These are phyloP conservation scores for Cephus runcator DNA, from an alignment of 2,888 invertebrate species.

Conservation along the genomic window DNA sequence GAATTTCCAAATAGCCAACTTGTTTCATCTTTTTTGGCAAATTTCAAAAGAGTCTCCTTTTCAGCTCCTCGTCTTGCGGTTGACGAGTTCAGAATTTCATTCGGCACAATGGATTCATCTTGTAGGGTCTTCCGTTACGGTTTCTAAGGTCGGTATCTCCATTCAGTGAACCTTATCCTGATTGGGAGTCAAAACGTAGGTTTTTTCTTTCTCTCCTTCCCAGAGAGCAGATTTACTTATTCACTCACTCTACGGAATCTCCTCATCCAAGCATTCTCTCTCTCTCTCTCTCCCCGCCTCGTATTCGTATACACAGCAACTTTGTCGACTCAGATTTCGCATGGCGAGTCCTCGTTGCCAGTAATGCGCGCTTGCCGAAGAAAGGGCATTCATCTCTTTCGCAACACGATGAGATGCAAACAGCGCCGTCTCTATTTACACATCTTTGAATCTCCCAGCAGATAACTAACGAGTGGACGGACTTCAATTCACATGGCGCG, in stretches of 20 bases:
- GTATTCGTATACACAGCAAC: neutral
- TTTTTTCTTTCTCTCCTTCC: neutral
- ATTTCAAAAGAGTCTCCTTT: neutral
- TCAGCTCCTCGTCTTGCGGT: neutral
- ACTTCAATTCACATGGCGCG: neutral
- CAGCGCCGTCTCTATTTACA: constrained; percentile 58
- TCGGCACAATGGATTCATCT: neutral
- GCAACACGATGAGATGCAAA: constrained; percentile 61
- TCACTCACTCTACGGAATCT: neutral
- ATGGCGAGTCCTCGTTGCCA: neutral
- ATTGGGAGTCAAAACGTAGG: neutral
- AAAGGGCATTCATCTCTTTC: constrained; percentile 56
- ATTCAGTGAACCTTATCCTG: neutral
- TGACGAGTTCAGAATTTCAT: neutral
- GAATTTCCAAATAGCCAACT: neutral
- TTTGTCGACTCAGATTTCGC: neutral
- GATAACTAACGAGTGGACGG: constrained; percentile 39
- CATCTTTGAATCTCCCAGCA: constrained; percentile 62
- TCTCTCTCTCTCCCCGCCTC: neutral
- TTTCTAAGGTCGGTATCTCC: neutral
- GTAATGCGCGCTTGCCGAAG: neutral
- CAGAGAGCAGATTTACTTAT: neutral
- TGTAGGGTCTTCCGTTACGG: neutral
- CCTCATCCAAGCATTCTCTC: neutral
- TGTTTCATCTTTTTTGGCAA: neutral